phyloP scores from a whole-genome alignment of 2,888 invertebrate genomes.

The Euproctis similis region DNA sequence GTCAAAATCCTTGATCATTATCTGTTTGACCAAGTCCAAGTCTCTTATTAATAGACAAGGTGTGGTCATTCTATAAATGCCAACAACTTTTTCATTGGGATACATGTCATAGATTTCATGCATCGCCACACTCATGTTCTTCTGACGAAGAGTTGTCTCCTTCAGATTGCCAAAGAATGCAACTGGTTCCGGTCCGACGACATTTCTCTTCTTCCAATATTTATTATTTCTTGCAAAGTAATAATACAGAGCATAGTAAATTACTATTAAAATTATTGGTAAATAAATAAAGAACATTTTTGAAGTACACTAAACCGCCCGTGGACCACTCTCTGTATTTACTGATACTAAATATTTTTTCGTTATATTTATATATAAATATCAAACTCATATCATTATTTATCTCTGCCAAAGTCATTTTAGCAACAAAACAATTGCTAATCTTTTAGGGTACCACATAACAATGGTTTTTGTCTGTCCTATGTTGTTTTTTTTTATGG shows the following conservation, averaged over 20 bases:
- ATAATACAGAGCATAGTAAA: conserved; percentile 5
- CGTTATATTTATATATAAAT: too few relatives aligned
- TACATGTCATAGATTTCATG: conserved; percentile 19
- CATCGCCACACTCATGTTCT: conserved; percentile 13
- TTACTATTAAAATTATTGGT: not conserved
- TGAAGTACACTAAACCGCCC: too few relatives aligned
- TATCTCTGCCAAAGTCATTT: too few relatives aligned
- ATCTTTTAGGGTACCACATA: too few relatives aligned
- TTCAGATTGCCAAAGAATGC: conserved; percentile 24
- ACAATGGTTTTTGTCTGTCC: too few relatives aligned
- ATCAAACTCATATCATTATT: too few relatives aligned
- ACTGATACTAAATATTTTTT: too few relatives aligned
- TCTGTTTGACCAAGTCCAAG: conserved; percentile 39
- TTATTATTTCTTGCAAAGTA: conserved; percentile 20
- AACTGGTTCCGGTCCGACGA: conserved; percentile 20
- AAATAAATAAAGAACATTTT: conserved; percentile 1
- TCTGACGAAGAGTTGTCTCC: conserved; percentile 13
- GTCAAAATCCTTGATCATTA: conserved; percentile 48
- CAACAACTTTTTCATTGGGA: conserved; percentile 27
- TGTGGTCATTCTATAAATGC: conserved; percentile 31
- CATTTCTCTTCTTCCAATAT: conserved; percentile 19
- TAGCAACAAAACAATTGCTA: too few relatives aligned
- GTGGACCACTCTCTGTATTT: too few relatives aligned
- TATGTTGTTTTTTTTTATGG: too few relatives aligned
- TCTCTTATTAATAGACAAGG: conserved; percentile 40